These are phyloP conservation scores for Ptilonorhynchus violaceus DNA, from an alignment of 2,113 vertebrate species.

Conservation along the genomic window DNA sequence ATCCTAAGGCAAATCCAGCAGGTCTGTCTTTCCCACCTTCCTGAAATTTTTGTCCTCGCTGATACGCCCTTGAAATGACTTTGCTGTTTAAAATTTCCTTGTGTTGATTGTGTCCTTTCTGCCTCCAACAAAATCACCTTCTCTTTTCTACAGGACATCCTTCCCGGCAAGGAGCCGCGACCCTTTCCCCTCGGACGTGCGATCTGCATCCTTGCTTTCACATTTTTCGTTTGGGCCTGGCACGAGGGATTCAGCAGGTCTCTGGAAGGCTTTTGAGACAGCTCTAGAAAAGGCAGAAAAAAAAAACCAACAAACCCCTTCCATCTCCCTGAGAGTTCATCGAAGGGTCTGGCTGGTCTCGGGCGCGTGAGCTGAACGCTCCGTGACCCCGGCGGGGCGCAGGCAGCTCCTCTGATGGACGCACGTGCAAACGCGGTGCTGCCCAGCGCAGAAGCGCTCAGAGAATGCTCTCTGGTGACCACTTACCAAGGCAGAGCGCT, in stretches of 20 bases:
- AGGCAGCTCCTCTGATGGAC: neutral
- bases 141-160: neutral
- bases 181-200: neutral
- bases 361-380: neutral
- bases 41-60: neutral
- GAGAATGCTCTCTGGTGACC: conserved; percentile 10
- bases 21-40: neutral
- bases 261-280: neutral
- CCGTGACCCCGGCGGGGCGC: neutral
- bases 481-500: neutral
- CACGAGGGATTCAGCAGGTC: neutral
- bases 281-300: neutral
- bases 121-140: neutral
- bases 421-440: neutral
- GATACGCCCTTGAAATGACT: neutral
- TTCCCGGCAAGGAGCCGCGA: neutral
- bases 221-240: neutral
- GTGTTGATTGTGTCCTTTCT: neutral
- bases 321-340: neutral
- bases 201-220: neutral
- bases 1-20: neutral
- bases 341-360: neutral
- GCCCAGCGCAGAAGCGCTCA: neutral
- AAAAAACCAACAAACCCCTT: too few relatives aligned
- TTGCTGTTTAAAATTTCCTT: neutral